Base-by-base conservation (phyloP, 2,113 vertebrate species). In the Toxotes chatareus region DNA sequence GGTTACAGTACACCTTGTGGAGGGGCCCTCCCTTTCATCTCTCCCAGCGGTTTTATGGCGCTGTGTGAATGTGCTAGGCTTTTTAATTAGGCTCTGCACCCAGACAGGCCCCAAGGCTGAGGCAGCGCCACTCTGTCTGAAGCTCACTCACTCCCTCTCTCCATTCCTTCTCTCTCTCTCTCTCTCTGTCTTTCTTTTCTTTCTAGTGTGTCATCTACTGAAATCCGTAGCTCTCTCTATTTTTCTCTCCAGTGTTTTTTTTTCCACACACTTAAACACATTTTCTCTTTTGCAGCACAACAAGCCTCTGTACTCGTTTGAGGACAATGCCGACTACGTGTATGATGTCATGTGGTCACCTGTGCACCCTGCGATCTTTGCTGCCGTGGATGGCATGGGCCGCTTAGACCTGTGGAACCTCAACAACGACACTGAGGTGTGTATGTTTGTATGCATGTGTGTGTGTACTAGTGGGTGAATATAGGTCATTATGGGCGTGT, bases 321-420 rank as follows among this genome's bases (percentile, higher is more conserved):
- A 99, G 96, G 98, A 99, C 96, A 99, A 98, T 78, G 97, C 97
- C 1, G 98, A 99, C 96, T 99, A 99, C 80, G 97, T 99, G 88
- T 99, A 98, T 90, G 97, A 99, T 67, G 98, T 98, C 96, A 98
- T 97, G 97, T 98, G 98, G 97, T 99, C 98, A 42, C 98, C 98
- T 1, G 96, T 96, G 91, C 97, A 98, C 90, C 97, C 98, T 40
- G 97, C 97, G 32, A 92, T 97, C 86, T 98, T 98, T 40, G 98
- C 98, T 88, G 97, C 97, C 77, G 98, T 99, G 94, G 97, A 99
- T 61, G 97, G 97, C 87, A 98, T 98, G 98, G 97, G 97, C 82
- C 97, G 98, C 90, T 89, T 99, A 91, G 98, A 98, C 94, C 96
- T 98, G 90, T 99, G 97, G 97, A 98, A 99, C 96, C 96, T 98